phyloP scores from a whole-genome alignment of 1,140 invertebrate genomes.

The Tachypleus tridentatus region DNA sequence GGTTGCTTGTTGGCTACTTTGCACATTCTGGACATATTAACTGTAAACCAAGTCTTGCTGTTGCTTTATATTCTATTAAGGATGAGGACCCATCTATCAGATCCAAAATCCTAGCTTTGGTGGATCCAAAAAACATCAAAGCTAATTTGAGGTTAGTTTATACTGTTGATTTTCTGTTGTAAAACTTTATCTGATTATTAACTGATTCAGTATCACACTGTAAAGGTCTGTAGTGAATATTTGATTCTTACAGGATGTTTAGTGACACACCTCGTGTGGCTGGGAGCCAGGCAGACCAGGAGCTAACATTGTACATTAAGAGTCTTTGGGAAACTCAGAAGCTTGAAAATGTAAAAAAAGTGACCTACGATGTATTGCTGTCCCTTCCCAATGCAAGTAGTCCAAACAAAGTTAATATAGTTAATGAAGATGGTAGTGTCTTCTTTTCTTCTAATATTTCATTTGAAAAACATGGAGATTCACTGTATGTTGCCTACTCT shows the following conservation, averaged over 20 bases:
- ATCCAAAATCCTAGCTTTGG: slow-evolving; percentile 19
- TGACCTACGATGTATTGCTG: slow-evolving; percentile 24
- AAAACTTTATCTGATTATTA: too few relatives aligned
- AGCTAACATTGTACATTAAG: slow-evolving; percentile 21
- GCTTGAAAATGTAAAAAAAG: slow-evolving; percentile 21
- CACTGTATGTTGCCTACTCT: slow-evolving; percentile 22
- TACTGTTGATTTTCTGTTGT: not conserved
- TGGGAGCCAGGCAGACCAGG: slow-evolving; percentile 21
- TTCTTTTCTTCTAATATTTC: slow-evolving; percentile 3
- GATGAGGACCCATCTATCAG: slow-evolving; percentile 24
- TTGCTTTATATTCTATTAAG: slow-evolving; percentile 21
- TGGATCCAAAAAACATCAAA: slow-evolving; percentile 20
- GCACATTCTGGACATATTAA: slow-evolving; percentile 21
- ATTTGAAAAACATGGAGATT: slow-evolving; percentile 2
- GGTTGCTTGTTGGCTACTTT: slow-evolving; percentile 26
- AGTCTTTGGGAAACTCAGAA: slow-evolving; percentile 20
- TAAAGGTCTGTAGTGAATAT: too few relatives aligned
- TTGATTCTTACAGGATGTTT: slow-evolving; percentile 5
- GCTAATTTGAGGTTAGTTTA: slow-evolving; percentile 11
- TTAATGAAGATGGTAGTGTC: slow-evolving; percentile 14
- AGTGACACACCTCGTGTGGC: slow-evolving; percentile 21
- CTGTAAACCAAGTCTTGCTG: slow-evolving; percentile 20
- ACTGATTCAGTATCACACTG: too few relatives aligned
- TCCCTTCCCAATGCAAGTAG: slow-evolving; percentile 21
- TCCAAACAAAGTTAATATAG: slow-evolving; percentile 22